Percentiles rank a stretch among this genome's conserved stretches.
Evolutionary conservation across 2,113 vertebrate species (phyloP).

Genomic region (Bothrops jararaca): DNA sequence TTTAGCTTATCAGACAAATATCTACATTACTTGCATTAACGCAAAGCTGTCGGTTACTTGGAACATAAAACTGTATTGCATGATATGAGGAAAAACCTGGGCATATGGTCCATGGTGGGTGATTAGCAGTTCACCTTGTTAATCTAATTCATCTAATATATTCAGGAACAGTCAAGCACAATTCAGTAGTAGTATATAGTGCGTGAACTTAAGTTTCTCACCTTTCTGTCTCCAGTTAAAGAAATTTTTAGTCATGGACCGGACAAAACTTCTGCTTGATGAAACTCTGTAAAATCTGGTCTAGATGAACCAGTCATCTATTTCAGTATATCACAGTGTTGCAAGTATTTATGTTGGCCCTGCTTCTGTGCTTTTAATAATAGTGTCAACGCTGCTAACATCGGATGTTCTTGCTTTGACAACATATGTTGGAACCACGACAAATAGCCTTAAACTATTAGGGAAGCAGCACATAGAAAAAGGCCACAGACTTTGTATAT

Average conservation of each 20-base stretch:
- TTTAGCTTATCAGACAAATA: conserved; percentile 6
- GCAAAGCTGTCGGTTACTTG: neutral
- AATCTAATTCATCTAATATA: neutral
- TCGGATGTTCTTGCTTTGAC: no score
- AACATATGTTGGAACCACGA: no score
- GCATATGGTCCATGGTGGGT: neutral
- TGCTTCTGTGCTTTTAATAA: neutral
- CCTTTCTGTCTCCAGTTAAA: neutral
- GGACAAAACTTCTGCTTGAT: neutral
- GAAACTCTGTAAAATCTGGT: neutral
- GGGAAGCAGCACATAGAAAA: neutral
- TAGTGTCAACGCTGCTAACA: no score
- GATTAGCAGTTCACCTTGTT: neutral
- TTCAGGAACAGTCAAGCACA: neutral
- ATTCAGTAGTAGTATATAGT: neutral
- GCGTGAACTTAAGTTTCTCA: neutral
- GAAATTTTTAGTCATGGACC: neutral
- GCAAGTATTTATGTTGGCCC: neutral
- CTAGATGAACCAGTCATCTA: neutral
- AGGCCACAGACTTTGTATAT: neutral
- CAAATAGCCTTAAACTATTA: neutral
- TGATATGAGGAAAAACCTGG: neutral
- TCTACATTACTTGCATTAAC: neutral
- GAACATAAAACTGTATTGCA: neutral
- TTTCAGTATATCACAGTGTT: no score